These are phyloP conservation scores for Scatophagus argus DNA, from an alignment of 2,113 vertebrate genomes.

Conservation along the genomic window DNA sequence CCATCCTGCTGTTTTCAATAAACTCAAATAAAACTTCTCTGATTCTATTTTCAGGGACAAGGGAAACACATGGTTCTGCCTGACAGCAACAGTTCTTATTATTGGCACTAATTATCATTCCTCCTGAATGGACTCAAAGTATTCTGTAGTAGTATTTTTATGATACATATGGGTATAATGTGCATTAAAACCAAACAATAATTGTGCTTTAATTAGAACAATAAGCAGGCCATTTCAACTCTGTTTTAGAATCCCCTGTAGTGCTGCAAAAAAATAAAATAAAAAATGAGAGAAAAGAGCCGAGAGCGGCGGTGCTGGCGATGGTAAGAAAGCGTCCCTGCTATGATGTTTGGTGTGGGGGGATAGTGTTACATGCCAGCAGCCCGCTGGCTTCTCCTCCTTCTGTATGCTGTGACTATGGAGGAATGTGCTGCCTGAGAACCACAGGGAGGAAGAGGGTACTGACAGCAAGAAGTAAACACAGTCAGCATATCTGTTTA, in stretches of 20 bases:
- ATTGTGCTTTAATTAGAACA: conserved; percentile 6
- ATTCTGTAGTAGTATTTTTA: not conserved
- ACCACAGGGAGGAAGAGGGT: conserved; percentile 70
- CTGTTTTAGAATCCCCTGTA: conserved; percentile 23
- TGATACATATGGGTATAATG: not conserved
- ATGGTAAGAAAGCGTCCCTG: conserved; percentile 49
- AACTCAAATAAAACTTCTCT: not conserved
- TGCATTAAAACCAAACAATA: not conserved
- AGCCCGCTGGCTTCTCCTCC: conserved; percentile 67
- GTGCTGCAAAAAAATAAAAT: conserved; percentile 44
- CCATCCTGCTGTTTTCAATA: not conserved
- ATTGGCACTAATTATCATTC: not conserved
- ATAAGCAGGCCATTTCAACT: not conserved
- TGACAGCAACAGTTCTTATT: not conserved
- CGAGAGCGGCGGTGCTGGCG: conserved; percentile 56
- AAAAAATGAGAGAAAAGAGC: conserved; percentile 15
- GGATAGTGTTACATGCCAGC: conserved; percentile 75
- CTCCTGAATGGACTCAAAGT: not conserved
- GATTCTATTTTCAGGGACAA: not conserved
- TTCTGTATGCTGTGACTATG: conserved; percentile 49
- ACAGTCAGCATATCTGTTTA: conserved; percentile 63
- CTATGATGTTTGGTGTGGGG: conserved; percentile 70
- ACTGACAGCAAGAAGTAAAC: conserved; percentile 70
- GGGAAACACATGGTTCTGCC: not conserved
- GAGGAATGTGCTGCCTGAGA: conserved; percentile 75